Evolutionary conservation across 2,113 vertebrate genomes (phyloP).

Genomic region (Nanorana parkeri): DNA sequence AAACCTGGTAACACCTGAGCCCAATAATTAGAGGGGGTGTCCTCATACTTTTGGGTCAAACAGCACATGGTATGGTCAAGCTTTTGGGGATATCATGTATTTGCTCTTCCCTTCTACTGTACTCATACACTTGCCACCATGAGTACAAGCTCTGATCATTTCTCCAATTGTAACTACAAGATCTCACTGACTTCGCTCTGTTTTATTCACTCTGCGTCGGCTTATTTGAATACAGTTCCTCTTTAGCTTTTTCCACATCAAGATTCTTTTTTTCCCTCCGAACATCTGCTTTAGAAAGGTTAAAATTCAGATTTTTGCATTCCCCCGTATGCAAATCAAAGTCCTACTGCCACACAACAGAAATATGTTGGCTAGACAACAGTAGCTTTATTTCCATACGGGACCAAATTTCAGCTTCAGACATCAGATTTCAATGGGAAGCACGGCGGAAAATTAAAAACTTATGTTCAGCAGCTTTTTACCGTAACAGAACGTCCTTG

Average conservation of each 20-base stretch:
- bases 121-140: no score
- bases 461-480: not conserved
- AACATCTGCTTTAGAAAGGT: not conserved
- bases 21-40: no score
- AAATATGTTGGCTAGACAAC: slow-evolving; percentile 27
- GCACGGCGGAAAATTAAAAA: not conserved
- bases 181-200: no score
- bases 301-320: slow-evolving; percentile 1
- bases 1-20: no score
- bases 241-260: not conserved
- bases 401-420: slow-evolving; percentile 7
- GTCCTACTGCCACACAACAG: not conserved
- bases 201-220: not conserved
- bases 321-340: slow-evolving; percentile 30
- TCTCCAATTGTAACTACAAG: no score
- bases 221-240: not conserved
- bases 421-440: slow-evolving; percentile 22
- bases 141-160: no score
- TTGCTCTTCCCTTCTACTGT: no score
- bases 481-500: not conserved
- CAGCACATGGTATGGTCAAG: no score
- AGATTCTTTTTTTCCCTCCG: not conserved
- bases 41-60: no score
- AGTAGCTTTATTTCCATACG: slow-evolving; percentile 1
- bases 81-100: no score